phyloP scores from a whole-genome alignment of 1,140 invertebrate species.

The Chymomyza costata region DNA sequence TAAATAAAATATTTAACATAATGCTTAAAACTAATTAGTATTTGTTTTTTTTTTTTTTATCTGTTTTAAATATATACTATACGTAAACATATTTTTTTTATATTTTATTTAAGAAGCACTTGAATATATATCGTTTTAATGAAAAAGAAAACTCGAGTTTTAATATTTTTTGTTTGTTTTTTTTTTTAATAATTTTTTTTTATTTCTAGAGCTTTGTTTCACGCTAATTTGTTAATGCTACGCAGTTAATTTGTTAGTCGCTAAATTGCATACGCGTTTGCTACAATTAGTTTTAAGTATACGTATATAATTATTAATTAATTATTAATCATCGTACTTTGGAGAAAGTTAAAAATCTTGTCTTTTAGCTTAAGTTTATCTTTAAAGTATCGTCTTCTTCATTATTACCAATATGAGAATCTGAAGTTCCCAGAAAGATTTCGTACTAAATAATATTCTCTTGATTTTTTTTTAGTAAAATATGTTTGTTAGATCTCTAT shows the following conservation, averaged over 20 bases:
- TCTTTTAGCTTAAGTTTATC: slow-evolving; percentile 44
- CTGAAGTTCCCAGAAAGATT: slow-evolving; percentile 41
- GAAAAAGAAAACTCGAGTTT: slow-evolving; percentile 61
- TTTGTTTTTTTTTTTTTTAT: slow-evolving; percentile 34
- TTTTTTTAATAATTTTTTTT: slow-evolving; percentile 9
- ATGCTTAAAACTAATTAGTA: slow-evolving; percentile 62
- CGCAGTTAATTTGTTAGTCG: slow-evolving; percentile 39
- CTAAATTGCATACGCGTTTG: slow-evolving; percentile 49
- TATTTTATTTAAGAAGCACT: slow-evolving; percentile 75
- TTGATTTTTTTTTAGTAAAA: slow-evolving; percentile 49
- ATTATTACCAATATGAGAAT: slow-evolving; percentile 24
- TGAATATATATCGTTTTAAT: slow-evolving; percentile 75
- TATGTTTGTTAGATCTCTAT: slow-evolving; percentile 39
- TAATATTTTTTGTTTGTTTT: slow-evolving; percentile 19
- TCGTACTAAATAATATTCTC: slow-evolving; percentile 40
- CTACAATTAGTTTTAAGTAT: slow-evolving; percentile 44
- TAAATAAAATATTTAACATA: slow-evolving; percentile 52
- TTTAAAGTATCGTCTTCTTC: slow-evolving; percentile 52
- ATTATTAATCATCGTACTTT: slow-evolving; percentile 46
- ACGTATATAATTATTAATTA: slow-evolving; percentile 46
- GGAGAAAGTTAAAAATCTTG: slow-evolving; percentile 65
- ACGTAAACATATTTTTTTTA: slow-evolving; percentile 49
- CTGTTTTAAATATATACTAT: slow-evolving; percentile 41
- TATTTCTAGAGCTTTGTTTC: slow-evolving; percentile 20
- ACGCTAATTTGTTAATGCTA: slow-evolving; percentile 49